These are phyloP conservation scores for Notospermus geniculatus DNA, from an alignment of 1,140 invertebrate species.

Conservation along the genomic window DNA sequence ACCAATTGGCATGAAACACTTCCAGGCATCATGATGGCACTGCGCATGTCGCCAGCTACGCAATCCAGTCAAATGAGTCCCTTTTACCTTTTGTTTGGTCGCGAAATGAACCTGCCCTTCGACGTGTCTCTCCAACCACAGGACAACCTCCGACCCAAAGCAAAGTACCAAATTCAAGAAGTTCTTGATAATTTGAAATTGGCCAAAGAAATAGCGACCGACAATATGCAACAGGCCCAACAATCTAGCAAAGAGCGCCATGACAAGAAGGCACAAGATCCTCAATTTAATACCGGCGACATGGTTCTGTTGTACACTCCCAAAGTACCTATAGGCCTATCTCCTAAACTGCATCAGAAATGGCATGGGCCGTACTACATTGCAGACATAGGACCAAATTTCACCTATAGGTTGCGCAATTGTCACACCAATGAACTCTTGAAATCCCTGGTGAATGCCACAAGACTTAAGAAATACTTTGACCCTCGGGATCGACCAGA, in stretches of 20 bases:
- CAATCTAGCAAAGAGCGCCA: slow-evolving; percentile 10
- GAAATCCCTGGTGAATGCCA: background rate
- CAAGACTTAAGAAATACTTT: background rate
- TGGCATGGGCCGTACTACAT: slow-evolving; percentile 22
- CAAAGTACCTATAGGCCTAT: slow-evolving; percentile 6
- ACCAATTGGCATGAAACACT: slow-evolving; percentile 14
- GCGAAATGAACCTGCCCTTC: slow-evolving; percentile 22
- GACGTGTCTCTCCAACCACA: slow-evolving; percentile 14
- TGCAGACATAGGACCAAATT: slow-evolving; percentile 6
- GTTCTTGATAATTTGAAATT: slow-evolving; percentile 14
- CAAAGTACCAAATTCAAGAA: slow-evolving; percentile 9
- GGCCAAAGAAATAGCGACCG: slow-evolving; percentile 13
- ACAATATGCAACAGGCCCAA: slow-evolving; percentile 19
- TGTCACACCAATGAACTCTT: slow-evolving; percentile 6
- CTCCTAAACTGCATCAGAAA: slow-evolving; percentile 15
- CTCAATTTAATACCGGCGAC: slow-evolving; percentile 10
- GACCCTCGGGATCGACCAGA: background rate
- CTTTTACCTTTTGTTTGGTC: slow-evolving; percentile 20
- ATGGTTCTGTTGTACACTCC: slow-evolving; percentile 11
- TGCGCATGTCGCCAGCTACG: slow-evolving; percentile 18
- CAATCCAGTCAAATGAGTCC: slow-evolving; percentile 19
- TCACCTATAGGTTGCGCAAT: slow-evolving; percentile 17
- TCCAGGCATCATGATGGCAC: slow-evolving; percentile 20
- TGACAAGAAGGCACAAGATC: slow-evolving; percentile 16
- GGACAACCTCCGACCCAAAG: slow-evolving; percentile 7